A percentile compares a stretch with the other conserved stretches of the same genome.
Conservation (phyloP, 2,888 invertebrate genomes). For the Rhopalosiphum nymphaeae region DNA sequence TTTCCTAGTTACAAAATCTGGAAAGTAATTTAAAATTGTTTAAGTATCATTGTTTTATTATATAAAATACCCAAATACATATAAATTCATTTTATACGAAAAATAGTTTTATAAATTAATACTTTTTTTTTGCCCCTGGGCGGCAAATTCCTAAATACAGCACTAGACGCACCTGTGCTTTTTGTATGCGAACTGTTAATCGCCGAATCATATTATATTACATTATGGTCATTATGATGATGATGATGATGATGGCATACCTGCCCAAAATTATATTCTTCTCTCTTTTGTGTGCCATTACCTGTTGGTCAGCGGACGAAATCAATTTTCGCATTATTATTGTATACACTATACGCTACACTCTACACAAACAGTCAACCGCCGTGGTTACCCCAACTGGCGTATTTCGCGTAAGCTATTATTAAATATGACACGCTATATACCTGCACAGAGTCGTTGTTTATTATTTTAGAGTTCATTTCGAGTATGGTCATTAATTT, state of each 20-base stretch:
- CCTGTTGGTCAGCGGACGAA: neutral
- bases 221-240: neutral
- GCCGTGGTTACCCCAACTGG: neutral
- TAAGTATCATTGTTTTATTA: neutral
- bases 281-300: neutral
- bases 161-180: neutral
- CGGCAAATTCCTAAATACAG: neutral
- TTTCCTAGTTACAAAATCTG: neutral
- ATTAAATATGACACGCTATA: neutral
- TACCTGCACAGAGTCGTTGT: neutral
- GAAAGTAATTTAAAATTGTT: neutral
- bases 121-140: neutral
- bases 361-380: neutral
- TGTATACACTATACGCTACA: neutral
- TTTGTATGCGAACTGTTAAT: neutral
- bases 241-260: neutral
- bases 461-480: neutral
- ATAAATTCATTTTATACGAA: neutral
- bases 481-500: neutral
- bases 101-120: neutral
- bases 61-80: no score
- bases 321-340: neutral
- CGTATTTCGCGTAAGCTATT: neutral
- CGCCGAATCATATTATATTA: slow-evolving; percentile 11
- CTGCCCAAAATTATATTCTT: neutral